Base-by-base conservation (phyloP, 2,888 invertebrate species). In the Sepioteuthis lessoniana region DNA sequence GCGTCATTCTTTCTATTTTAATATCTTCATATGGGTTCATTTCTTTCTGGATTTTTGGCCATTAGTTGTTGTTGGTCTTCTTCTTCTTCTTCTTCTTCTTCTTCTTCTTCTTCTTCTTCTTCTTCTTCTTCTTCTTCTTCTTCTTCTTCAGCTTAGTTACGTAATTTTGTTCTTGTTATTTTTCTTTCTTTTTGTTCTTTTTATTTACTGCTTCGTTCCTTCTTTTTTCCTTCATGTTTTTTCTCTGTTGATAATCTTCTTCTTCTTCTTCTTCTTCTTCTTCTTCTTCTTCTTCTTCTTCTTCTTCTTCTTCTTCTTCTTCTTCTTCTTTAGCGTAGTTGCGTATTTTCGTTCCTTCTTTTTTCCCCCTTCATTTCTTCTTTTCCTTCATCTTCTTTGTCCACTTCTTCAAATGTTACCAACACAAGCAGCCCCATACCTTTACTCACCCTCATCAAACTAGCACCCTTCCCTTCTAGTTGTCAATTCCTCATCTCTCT, bases 301-400 rank as follows among this genome's bases (percentile, higher is more conserved):
- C 76, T n/a, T 76, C n/a, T n/a, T n/a, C n/a, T 76, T n/a, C 76
- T 76, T 76, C 76, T 76, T 76, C 76, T 76, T 76, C 76, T n/a
- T 76, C n/a, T 31, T n/a, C 31, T 31, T n/a, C 76, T 76, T 31
- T n/a, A n/a, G 0, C 31, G 5, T 5, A 76, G 8, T 13, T n/a
- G 4, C 60, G 7, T 31, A 7, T n/a, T 50, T 8, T 31, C n/a
- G 4, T 76, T n/a, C 76, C 13, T 31, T 7, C 5, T 60, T n/a
- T 76, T 76, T n/a, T 76, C 21, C 50, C 21, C 21, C 50, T 50
- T 50, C 50, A 19, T 21, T 50, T 50, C 50, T 50, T 50, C 50
- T 50, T 50, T 21, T 50, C 21, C 50, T 21, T 50, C 50, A 19
- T 50, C 50, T 16, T 50, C 50, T 16, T 50, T 19, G 0, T 50